Base-by-base conservation (phyloP, 2,113 vertebrate species). In the Dunckerocampus dactyliophorus region DNA sequence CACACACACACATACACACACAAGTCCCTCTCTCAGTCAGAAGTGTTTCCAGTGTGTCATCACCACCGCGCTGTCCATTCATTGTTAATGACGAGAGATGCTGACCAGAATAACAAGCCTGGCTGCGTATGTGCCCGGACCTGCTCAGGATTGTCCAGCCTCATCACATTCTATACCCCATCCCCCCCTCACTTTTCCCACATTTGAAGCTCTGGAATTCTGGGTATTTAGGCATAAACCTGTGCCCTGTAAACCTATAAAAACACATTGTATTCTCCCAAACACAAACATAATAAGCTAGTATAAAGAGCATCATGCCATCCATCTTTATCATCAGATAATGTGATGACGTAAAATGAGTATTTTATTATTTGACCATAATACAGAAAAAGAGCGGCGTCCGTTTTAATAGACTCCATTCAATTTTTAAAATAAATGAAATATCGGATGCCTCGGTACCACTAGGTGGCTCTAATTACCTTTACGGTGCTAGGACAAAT, bases 81-180 rank as follows among this genome's bases (percentile, higher is more conserved):
- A 80, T 89, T 88, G 88, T 87, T 87, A 85, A 79, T 64, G 28
- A 80, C 59, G 57, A 92, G 92, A 95, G 74, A 84, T 85, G 89
- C 85, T 88, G 91, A 91, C 88, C 82, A 84, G 84, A 89, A 84
- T 85, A 88, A 90, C 91, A 88, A 77, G 87, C 39, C 39, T 8
- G 31, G 31, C 31, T 7, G 31, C 7, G 31, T 34, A 34, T 34
- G 31, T 34, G 31, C 5, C 82, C 81, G 59, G 61, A 69, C 60
- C n/a, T 52, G 68, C 65, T 13, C 48, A 74, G 83, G 69, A 87
- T 87, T 87, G 84, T 92, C 77, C 82, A 76, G 81, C 77, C 90
- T 94, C 94, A 94, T 93, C 93, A 91, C 50, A 91, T 93, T 83
- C 82, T 85, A 48, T 64, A 74, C 50, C 73, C 63, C 75, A 39